Conservation (phyloP, 1,140 invertebrate species). For the Neodiprion pinetum region DNA sequence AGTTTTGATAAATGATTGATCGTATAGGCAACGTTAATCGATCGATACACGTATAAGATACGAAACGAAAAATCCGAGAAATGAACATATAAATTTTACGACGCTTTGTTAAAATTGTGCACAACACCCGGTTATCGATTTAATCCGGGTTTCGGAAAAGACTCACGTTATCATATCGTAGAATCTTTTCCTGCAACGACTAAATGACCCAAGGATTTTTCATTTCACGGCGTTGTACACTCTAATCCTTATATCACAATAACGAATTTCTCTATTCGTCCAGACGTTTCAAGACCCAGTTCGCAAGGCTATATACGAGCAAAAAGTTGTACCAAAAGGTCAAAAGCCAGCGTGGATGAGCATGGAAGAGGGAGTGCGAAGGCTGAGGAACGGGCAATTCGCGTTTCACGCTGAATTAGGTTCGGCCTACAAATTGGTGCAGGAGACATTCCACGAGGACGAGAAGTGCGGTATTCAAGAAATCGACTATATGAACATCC, state of each 20-base stretch:
- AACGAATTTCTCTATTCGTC: constrained; percentile 30
- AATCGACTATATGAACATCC: constrained; percentile 67
- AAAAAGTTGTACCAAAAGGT: constrained; percentile 67
- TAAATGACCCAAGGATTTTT: no score
- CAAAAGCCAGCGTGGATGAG: constrained; percentile 60
- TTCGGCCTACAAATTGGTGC: constrained; percentile 68
- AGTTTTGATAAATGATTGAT: background rate
- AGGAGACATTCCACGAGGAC: constrained; percentile 69
- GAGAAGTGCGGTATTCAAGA: constrained; percentile 73
- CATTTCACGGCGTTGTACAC: no score
- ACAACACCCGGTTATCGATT: no score
- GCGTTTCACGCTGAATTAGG: constrained; percentile 71
- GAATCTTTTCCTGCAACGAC: no score
- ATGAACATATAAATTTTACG: no score
- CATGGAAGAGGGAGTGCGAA: constrained; percentile 66
- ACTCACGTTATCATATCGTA: no score
- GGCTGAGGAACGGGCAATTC: constrained; percentile 66
- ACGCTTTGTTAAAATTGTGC: no score
- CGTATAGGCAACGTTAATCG: background rate
- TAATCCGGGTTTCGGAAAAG: no score
- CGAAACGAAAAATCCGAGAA: background rate
- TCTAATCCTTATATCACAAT: no score
- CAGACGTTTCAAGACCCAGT: constrained; percentile 68
- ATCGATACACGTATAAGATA: background rate
- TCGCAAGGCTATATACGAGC: constrained; percentile 65